Percentiles rank a stretch among this genome's conserved stretches.
phyloP scores from a whole-genome alignment of 2,113 vertebrate genomes.

The Callospermophilus lateralis region DNA sequence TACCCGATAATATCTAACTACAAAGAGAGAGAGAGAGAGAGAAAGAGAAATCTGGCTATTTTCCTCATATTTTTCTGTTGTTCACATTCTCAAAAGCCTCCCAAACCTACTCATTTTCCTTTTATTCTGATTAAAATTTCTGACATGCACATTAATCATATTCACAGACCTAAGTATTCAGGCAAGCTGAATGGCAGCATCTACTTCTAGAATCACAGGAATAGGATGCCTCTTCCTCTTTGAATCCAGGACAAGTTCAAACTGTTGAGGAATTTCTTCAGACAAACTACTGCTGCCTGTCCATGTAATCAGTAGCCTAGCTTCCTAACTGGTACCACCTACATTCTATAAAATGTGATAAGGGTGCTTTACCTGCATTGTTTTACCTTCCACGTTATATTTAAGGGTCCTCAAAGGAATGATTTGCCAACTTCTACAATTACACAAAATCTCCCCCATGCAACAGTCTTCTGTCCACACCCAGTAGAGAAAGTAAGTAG shows the following conservation, averaged over 20 bases:
- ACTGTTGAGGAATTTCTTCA: slow-evolving; percentile 5
- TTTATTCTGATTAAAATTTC: slow-evolving; percentile 13
- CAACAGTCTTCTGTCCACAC: neutral
- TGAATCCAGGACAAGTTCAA: neutral
- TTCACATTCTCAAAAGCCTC: neutral
- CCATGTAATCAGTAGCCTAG: neutral
- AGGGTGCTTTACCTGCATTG: neutral
- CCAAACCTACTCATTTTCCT: slow-evolving; percentile 24
- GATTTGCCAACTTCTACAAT: neutral
- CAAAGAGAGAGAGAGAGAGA: neutral
- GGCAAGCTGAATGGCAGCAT: neutral
- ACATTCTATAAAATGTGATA: neutral
- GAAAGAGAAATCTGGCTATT: neutral
- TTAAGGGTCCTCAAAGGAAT: neutral
- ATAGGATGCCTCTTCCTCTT: slow-evolving; percentile 14
- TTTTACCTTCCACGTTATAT: neutral
- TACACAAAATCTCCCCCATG: neutral
- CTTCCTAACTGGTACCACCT: neutral
- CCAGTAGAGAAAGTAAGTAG: neutral
- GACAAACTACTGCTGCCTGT: neutral
- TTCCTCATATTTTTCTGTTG: neutral
- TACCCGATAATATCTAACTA: neutral
- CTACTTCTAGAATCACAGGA: neutral
- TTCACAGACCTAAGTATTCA: neutral
- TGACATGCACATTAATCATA: neutral